phyloP scores from a whole-genome alignment of 2,888 invertebrate genomes.

The Danaus chrysippus region DNA sequence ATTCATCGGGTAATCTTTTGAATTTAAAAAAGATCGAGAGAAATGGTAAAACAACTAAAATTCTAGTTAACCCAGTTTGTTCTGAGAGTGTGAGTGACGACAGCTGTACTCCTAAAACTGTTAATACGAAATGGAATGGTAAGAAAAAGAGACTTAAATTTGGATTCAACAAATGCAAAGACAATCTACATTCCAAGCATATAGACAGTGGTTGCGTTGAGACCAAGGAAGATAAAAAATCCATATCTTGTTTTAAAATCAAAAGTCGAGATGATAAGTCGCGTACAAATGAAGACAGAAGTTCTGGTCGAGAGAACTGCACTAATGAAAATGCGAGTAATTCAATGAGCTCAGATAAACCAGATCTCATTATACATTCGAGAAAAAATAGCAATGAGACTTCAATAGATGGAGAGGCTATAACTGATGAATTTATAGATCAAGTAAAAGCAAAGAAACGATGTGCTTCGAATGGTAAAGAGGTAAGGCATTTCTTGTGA shows the following conservation, averaged over 20 bases:
- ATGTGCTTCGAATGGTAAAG: slow-evolving; percentile 52
- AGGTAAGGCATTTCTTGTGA: slow-evolving; percentile 50
- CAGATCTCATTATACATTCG: slow-evolving; percentile 67
- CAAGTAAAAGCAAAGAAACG: slow-evolving; percentile 52
- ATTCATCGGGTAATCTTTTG: slow-evolving; percentile 58
- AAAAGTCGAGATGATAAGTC: slow-evolving; percentile 68
- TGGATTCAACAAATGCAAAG: slow-evolving; percentile 46
- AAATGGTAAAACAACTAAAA: slow-evolving; percentile 72
- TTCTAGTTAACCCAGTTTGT: slow-evolving; percentile 71
- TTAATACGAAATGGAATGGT: slow-evolving; percentile 64
- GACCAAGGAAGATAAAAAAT: slow-evolving; percentile 64
- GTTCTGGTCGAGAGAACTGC: slow-evolving; percentile 64
- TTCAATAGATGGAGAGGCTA: slow-evolving; percentile 58
- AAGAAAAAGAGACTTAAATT: slow-evolving; percentile 71
- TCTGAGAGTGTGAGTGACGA: slow-evolving; percentile 70
- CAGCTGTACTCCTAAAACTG: slow-evolving; percentile 60
- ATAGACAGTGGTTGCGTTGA: slow-evolving; percentile 60
- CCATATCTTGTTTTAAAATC: slow-evolving; percentile 74
- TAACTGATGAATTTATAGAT: slow-evolving; percentile 47
- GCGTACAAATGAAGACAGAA: slow-evolving; percentile 60
- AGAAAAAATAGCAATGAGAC: slow-evolving; percentile 57
- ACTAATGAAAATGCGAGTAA: slow-evolving; percentile 68
- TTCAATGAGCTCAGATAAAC: slow-evolving; percentile 56
- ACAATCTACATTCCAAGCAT: slow-evolving; percentile 49
- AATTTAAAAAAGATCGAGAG: slow-evolving; percentile 71